Evolutionary conservation across 2,888 invertebrate genomes (phyloP).

Genomic region (Ditylenchus weischeri): DNA sequence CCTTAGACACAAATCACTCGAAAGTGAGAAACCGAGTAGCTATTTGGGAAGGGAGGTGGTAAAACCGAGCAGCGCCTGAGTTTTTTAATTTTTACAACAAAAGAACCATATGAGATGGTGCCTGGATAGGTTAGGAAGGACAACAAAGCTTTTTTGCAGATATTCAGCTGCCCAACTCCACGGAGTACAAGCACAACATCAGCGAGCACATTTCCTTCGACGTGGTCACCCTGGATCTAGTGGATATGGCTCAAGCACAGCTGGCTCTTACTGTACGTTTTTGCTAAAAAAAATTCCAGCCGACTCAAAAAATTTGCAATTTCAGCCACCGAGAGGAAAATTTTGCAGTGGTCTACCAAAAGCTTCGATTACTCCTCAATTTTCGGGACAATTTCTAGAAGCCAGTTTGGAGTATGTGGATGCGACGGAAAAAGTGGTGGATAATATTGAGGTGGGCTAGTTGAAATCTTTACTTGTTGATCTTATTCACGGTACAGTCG

Average conservation of each 20-base stretch:
- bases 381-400: constrained; percentile 5
- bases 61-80: no score
- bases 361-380: neutral
- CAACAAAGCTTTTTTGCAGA: no score
- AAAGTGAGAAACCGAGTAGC: no score
- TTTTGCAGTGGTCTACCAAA: constrained; percentile 11
- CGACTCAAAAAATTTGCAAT: neutral
- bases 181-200: neutral
- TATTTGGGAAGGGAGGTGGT: no score
- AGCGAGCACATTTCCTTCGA: constrained; percentile 17
- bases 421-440: constrained; percentile 3
- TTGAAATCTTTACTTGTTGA: no score
- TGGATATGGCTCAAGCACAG: neutral
- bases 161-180: neutral
- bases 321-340: constrained; percentile 16
- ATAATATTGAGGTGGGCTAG: constrained; percentile 6
- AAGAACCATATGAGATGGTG: no score
- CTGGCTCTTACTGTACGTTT: neutral
- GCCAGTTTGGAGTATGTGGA: constrained; percentile 10
- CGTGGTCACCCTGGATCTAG: constrained; percentile 11
- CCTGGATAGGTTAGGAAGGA: no score
- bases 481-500: neutral
- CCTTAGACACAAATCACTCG: no score
- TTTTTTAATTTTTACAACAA: no score
- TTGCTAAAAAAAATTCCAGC: neutral